A percentile compares a stretch with the other conserved stretches of the same genome.
Evolutionary conservation across 2,888 invertebrate species (phyloP).

Genomic region (Tetranychus truncatus): DNA sequence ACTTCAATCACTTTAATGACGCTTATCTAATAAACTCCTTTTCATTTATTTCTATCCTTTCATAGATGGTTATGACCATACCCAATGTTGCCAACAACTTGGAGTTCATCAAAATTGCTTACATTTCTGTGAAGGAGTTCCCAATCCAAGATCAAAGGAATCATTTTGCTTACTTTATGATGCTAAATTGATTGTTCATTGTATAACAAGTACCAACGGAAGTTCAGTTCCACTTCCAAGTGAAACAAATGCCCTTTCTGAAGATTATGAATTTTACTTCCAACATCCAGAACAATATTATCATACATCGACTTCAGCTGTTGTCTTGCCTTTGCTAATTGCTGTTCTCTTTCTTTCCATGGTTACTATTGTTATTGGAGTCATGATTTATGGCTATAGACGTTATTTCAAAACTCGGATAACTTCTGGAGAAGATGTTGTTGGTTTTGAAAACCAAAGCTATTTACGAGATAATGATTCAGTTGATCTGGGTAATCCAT

Average conservation of each 20-base stretch:
- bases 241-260: not conserved
- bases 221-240: not conserved
- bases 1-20: no score
- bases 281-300: not conserved
- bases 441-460: constrained; percentile 10
- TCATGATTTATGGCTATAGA: not conserved
- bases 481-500: constrained; percentile 4
- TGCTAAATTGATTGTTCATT: constrained; percentile 6
- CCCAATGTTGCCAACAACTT: constrained; percentile 54
- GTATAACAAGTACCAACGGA: not conserved
- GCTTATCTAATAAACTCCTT: not conserved
- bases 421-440: constrained; percentile 6
- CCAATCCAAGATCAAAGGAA: constrained; percentile 2
- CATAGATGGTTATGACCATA: constrained; percentile 57
- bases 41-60: not conserved
- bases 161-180: not conserved
- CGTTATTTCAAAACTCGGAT: not conserved
- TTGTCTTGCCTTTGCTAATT: not conserved
- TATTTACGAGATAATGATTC: constrained; percentile 8
- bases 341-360: not conserved
- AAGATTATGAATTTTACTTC: constrained; percentile 4
- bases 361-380: not conserved
- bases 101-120: constrained; percentile 56
- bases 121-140: constrained; percentile 42
- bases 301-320: not conserved